phyloP scores from a whole-genome alignment of 2,888 invertebrate species.

The Nephrotoma flavescens region DNA sequence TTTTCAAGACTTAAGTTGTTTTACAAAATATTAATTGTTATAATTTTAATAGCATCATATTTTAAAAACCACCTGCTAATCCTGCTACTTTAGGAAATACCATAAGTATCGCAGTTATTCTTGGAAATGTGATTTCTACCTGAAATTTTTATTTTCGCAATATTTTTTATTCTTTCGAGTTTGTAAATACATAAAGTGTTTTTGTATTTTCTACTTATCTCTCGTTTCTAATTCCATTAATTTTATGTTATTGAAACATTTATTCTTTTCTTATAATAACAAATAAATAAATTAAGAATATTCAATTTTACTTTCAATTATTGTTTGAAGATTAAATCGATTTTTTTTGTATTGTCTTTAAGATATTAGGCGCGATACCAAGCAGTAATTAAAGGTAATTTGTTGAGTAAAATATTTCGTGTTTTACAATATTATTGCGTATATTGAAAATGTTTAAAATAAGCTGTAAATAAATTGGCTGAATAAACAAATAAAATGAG shows the following conservation, averaged over 20 bases:
- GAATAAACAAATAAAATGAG: not conserved
- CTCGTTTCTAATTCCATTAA: not conserved
- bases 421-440: not conserved
- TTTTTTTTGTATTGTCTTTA: not conserved
- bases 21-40: too few species aligned
- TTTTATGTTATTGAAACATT: not conserved
- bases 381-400: not conserved
- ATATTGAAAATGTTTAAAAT: not conserved
- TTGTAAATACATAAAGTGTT: not conserved
- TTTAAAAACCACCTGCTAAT: not conserved
- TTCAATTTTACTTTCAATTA: not conserved
- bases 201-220: not conserved
- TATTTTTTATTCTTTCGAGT: not conserved
- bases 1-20: too few species aligned
- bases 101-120: not conserved
- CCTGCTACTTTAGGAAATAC: not conserved
- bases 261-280: not conserved
- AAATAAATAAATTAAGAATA: not conserved
- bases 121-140: not conserved
- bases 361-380: not conserved
- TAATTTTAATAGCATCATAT: too few species aligned
- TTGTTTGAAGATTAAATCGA: not conserved
- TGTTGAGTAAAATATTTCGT: not conserved
- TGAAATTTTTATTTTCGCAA: not conserved
- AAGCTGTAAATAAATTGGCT: not conserved